phyloP scores from a whole-genome alignment of 2,888 invertebrate species.

The Caradrina kadenii region DNA sequence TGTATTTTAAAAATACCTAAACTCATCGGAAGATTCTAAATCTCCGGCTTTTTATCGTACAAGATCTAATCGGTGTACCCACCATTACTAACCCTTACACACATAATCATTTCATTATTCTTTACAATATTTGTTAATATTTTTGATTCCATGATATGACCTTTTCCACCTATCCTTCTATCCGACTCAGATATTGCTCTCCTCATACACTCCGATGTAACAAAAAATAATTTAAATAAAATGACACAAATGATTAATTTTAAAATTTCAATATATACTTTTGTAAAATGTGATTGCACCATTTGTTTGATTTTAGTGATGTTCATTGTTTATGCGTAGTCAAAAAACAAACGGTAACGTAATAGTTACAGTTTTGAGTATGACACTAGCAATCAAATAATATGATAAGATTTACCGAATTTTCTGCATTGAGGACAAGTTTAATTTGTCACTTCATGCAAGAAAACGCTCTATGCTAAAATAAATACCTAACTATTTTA shows the following conservation, averaged over 20 bases:
- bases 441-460: slow-evolving; percentile 80
- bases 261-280: slow-evolving; percentile 65
- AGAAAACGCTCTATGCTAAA: slow-evolving; percentile 89
- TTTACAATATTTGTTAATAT: slow-evolving; percentile 81
- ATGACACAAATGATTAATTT: slow-evolving; percentile 55
- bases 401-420: slow-evolving; percentile 76
- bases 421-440: slow-evolving; percentile 78
- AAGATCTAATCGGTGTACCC: slow-evolving; percentile 82
- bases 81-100: slow-evolving; percentile 83
- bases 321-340: slow-evolving; percentile 72
- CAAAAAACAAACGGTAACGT: slow-evolving; percentile 71
- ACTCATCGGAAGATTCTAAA: slow-evolving; percentile 87
- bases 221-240: slow-evolving; percentile 68
- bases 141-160: slow-evolving; percentile 89
- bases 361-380: slow-evolving; percentile 74
- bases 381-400: slow-evolving; percentile 81
- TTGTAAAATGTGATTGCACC: slow-evolving; percentile 81
- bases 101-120: slow-evolving; percentile 80
- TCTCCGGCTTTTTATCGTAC: slow-evolving; percentile 83
- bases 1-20: slow-evolving; percentile 89
- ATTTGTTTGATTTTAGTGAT: slow-evolving; percentile 73
- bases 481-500: slow-evolving; percentile 91
- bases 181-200: slow-evolving; percentile 84
- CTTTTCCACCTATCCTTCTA: slow-evolving; percentile 82
- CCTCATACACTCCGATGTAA: slow-evolving; percentile 74